Conservation (phyloP, 2,113 vertebrate species). For the Mustela nigripes region DNA sequence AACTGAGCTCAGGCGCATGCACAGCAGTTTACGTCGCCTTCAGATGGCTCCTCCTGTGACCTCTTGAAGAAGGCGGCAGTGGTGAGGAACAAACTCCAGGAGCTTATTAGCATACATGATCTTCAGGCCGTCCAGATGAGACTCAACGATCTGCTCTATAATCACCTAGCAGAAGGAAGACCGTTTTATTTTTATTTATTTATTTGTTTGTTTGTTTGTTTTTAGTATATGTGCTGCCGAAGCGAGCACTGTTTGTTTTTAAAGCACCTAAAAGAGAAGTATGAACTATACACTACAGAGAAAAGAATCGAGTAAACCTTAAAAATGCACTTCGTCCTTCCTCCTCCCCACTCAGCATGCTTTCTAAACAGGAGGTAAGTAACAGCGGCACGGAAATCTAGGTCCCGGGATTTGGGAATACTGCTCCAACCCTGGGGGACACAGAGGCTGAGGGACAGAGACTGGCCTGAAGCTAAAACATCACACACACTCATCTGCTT, state of each 20-base stretch:
- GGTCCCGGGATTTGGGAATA: neutral
- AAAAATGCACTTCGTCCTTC: neutral
- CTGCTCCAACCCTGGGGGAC: neutral
- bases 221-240: no score
- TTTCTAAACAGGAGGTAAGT: neutral
- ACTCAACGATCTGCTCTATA: slow-evolving; percentile 91
- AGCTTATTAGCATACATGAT: slow-evolving; percentile 93
- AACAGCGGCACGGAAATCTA: neutral
- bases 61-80: slow-evolving; percentile 95
- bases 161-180: slow-evolving; percentile 90
- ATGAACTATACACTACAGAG: neutral
- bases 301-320: neutral
- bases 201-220: neutral
- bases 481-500: neutral
- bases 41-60: slow-evolving; percentile 96
- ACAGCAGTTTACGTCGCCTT: slow-evolving; percentile 87
- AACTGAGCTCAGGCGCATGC: fast-evolving
- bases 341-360: neutral
- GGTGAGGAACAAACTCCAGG: slow-evolving; percentile 97
- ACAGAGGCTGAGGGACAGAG: neutral
- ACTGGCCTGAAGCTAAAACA: neutral
- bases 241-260: neutral
- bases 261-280: neutral
- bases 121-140: slow-evolving; percentile 93
- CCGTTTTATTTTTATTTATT: neutral